Conservation (phyloP, 2,888 invertebrate species). For the Lochmaea capreae region DNA sequence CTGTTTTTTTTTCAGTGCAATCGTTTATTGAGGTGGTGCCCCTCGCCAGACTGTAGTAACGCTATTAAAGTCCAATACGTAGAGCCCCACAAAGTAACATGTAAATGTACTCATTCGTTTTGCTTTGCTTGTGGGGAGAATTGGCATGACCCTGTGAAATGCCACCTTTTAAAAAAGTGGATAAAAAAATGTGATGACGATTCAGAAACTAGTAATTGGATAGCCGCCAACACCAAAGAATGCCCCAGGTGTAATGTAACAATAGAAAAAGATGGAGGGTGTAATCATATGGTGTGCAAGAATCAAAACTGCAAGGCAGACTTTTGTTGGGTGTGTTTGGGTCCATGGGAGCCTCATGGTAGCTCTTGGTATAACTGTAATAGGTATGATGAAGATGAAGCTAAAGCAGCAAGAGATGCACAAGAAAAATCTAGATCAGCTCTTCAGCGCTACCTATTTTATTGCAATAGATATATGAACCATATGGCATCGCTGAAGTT, state of each 20-base stretch:
- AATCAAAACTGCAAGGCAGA: conserved; percentile 98
- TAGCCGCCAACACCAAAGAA: conserved; percentile 99
- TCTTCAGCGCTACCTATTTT: conserved; percentile 96
- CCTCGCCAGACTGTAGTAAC: conserved; percentile 96
- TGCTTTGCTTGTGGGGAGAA: conserved; percentile 97
- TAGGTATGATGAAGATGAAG: conserved; percentile 94
- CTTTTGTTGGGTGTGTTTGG: conserved; percentile 99
- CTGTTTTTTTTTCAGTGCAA: conserved; percentile 80
- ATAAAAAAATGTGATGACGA: conserved; percentile 99
- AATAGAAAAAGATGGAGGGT: conserved; percentile 98
- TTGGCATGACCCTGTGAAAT: conserved; percentile 99
- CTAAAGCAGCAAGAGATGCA: conserved; percentile 94
- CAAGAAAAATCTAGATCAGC: conserved; percentile 95
- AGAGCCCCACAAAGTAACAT: conserved; percentile 91
- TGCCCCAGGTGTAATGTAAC: conserved; percentile 98
- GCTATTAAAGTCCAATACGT: conserved; percentile 93
- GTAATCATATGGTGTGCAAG: conserved; percentile 99
- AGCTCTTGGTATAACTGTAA: conserved; percentile 99
- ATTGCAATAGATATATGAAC: conserved; percentile 99
- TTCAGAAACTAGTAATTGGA: conserved; percentile 99
- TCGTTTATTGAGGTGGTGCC: conserved; percentile 96
- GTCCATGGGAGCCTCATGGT: conserved; percentile 98
- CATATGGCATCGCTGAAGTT: conserved; percentile 99
- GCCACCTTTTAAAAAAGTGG: conserved; percentile 93
- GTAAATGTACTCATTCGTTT: conserved; percentile 92